Percentiles rank a stretch among this genome's conserved stretches.
These are phyloP conservation scores for Yponomeuta sedellus DNA, from an alignment of 2,888 invertebrate genomes.

Conservation along the genomic window DNA sequence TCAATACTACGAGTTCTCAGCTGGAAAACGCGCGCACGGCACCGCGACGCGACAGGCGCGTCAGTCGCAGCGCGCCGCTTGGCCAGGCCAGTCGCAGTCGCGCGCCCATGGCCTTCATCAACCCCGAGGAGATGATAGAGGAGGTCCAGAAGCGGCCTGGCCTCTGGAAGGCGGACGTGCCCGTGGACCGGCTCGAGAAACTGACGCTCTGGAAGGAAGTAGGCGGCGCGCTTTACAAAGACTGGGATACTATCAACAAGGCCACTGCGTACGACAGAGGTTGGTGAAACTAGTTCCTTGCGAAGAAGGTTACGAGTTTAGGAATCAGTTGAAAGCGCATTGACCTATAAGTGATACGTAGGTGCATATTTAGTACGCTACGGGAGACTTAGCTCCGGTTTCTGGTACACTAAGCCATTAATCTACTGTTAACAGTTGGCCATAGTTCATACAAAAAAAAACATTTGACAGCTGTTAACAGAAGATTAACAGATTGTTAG, in stretches of 20 bases:
- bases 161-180: slow-evolving; percentile 49
- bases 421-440: too few relatives aligned
- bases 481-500: too few relatives aligned
- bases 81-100: background rate
- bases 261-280: slow-evolving; percentile 63
- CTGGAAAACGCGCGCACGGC: too few relatives aligned
- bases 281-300: slow-evolving; percentile 23
- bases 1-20: too few relatives aligned
- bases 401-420: too few relatives aligned
- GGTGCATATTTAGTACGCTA: background rate
- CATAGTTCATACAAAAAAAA: too few relatives aligned
- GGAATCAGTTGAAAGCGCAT: too few relatives aligned
- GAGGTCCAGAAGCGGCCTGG: slow-evolving; percentile 64
- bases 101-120: slow-evolving; percentile 6
- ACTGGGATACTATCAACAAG: slow-evolving; percentile 55
- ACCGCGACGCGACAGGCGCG: background rate
- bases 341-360: background rate
- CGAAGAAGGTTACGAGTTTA: too few relatives aligned
- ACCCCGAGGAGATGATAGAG: slow-evolving; percentile 39
- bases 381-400: too few relatives aligned
- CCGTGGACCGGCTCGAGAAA: slow-evolving; percentile 66
- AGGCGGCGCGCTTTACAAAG: slow-evolving; percentile 51
- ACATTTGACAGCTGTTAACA: too few relatives aligned
- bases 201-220: slow-evolving; percentile 62
- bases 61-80: slow-evolving; percentile 12